Evolutionary conservation across 1,140 invertebrate genomes (phyloP).

Genomic region (Sipha flava): DNA sequence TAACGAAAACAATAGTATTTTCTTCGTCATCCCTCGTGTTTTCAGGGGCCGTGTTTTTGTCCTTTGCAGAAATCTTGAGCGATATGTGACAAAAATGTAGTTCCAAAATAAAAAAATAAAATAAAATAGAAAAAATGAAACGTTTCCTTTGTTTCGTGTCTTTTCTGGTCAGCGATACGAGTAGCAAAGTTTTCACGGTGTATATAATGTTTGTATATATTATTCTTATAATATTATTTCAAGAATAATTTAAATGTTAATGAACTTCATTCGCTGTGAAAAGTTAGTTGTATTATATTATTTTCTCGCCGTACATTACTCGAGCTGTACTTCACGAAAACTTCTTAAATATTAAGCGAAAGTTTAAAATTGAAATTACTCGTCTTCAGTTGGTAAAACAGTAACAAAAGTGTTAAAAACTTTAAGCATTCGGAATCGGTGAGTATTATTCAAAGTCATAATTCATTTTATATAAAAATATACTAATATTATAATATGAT

Average conservation of each 20-base stretch:
- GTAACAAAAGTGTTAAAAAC: neutral
- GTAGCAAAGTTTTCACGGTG: no score
- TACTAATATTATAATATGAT: no score
- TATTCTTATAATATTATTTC: neutral
- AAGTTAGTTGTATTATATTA: neutral
- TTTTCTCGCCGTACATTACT: neutral
- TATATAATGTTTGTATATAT: no score
- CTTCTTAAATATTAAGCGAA: neutral
- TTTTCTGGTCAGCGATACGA: no score
- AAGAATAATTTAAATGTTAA: conserved; percentile 7
- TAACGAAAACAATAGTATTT: neutral
- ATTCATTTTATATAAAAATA: neutral
- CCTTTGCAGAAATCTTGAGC: no score
- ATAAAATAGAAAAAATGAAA: no score
- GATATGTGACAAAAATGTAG: no score
- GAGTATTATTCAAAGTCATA: neutral
- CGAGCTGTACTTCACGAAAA: neutral
- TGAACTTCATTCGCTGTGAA: neutral
- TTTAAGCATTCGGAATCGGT: neutral
- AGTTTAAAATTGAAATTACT: conserved; percentile 2
- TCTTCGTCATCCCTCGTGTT: no score
- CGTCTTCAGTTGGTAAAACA: neutral
- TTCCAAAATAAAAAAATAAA: no score
- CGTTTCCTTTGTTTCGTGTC: no score
- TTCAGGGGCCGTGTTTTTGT: no score